Percentiles rank a stretch among this genome's conserved stretches.
phyloP scores from a whole-genome alignment of 2,888 invertebrate genomes.

The Parelbella ahira region DNA sequence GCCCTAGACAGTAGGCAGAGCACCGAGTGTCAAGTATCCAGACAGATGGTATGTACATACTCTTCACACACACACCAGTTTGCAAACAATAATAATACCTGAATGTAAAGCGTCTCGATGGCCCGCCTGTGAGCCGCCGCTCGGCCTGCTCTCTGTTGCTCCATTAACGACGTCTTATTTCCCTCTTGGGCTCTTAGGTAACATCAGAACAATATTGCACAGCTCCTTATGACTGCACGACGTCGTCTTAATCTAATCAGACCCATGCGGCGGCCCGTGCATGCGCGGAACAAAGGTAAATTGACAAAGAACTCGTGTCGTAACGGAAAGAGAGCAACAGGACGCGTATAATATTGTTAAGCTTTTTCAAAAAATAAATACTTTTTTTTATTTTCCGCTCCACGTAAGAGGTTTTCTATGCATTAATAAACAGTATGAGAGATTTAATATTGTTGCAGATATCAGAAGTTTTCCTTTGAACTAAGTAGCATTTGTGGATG shows the following conservation, averaged over 20 bases:
- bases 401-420: constrained; percentile 20
- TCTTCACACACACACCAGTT: no score
- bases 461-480: constrained; percentile 18
- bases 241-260: constrained; percentile 41
- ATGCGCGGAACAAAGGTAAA: constrained; percentile 39
- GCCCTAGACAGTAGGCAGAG: no score
- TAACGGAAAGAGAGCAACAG: constrained; percentile 6
- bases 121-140: no score
- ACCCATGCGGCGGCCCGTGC: constrained; percentile 33
- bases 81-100: no score
- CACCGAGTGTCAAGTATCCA: no score
- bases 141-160: constrained; percentile 2
- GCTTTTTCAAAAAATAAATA: constrained; percentile 16
- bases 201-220: constrained; percentile 39
- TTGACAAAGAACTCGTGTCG: constrained; percentile 46
- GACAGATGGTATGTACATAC: no score
- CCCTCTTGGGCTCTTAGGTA: background rate
- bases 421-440: constrained; percentile 24
- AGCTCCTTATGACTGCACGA: constrained; percentile 43
- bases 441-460: constrained; percentile 23
- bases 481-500: constrained; percentile 11
- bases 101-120: no score
- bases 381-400: constrained; percentile 15
- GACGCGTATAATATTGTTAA: constrained; percentile 19
- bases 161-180: constrained; percentile 8